Conservation (phyloP, 2,888 invertebrate species). For the Drosophila anomalata region DNA sequence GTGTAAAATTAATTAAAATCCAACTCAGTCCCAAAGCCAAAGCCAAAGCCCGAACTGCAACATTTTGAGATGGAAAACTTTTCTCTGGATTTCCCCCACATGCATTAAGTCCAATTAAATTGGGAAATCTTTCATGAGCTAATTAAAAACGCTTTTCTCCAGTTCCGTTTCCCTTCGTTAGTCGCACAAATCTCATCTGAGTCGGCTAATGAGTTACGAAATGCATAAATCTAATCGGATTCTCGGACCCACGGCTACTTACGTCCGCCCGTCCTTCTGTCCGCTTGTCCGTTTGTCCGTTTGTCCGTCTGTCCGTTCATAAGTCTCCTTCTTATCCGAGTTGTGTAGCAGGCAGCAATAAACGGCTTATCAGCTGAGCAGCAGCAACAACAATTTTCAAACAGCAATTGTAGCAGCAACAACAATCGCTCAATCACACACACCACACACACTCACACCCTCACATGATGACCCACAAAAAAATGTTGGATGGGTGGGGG, state of each 20-base stretch:
- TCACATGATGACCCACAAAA: constrained; percentile 27
- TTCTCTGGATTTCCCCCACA: constrained; percentile 49
- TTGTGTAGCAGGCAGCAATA: constrained; percentile 40
- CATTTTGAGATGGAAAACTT: constrained; percentile 52
- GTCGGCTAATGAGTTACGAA: constrained; percentile 56
- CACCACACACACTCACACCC: constrained; percentile 39
- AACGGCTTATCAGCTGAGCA: constrained; percentile 62
- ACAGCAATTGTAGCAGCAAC: constrained; percentile 10
- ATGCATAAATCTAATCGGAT: constrained; percentile 45
- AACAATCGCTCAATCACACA: constrained; percentile 53
- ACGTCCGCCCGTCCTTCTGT: constrained; percentile 6
- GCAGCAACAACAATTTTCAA: constrained; percentile 20
- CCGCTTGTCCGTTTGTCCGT: background rate
- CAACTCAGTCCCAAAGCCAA: constrained; percentile 14
- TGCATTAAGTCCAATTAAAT: constrained; percentile 71
- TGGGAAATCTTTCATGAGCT: constrained; percentile 59
- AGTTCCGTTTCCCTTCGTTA: constrained; percentile 32
- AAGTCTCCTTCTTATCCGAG: constrained; percentile 34
- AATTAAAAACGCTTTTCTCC: constrained; percentile 42
- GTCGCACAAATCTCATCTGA: constrained; percentile 30
- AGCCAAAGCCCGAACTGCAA: constrained; percentile 21
- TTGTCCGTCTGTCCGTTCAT: constrained; percentile 4
- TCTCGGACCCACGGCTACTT: constrained; percentile 20
- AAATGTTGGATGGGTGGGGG: constrained; percentile 3
- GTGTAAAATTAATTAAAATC: constrained; percentile 73